phyloP scores from a whole-genome alignment of 2,797 vertebrate genomes.

The Cheirogaleus major region DNA sequence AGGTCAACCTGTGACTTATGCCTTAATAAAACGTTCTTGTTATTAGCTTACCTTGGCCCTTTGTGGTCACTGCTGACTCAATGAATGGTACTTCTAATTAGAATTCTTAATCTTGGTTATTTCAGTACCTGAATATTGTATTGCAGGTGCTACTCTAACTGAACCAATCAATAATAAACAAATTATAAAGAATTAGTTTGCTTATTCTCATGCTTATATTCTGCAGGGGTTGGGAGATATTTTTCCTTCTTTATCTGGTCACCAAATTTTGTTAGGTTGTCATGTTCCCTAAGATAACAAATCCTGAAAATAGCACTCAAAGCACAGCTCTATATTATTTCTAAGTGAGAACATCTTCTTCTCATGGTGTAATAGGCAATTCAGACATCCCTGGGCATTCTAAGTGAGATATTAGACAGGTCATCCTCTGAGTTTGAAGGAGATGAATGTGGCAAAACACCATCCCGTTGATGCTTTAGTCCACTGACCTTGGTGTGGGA shows the following conservation, averaged over 20 bases:
- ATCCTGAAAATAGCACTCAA: conserved; percentile 5
- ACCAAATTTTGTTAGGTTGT: conserved; percentile 41
- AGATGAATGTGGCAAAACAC: conserved; percentile 49
- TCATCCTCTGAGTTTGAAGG: conserved; percentile 53
- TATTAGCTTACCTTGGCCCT: conserved; percentile 75
- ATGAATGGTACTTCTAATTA: conserved; percentile 61
- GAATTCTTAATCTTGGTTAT: conserved; percentile 66
- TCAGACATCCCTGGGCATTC: conserved; percentile 28
- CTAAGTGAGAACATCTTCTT: conserved; percentile 43
- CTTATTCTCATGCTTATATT: neutral
- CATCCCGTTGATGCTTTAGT: neutral
- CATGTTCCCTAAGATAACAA: neutral
- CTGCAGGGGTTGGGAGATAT: neutral
- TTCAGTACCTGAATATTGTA: conserved; percentile 35
- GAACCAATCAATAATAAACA: conserved; percentile 51
- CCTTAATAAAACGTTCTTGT: conserved; percentile 74
- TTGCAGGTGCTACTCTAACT: conserved; percentile 46
- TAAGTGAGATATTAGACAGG: conserved; percentile 55
- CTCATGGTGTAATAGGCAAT: conserved; percentile 45
- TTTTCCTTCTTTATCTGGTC: neutral
- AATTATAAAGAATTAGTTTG: conserved; percentile 43
- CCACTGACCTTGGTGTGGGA: conserved; percentile 61
- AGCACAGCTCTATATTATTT: conserved; percentile 32
- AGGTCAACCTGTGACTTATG: conserved; percentile 75
- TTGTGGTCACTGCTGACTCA: conserved; percentile 68